Evolutionary conservation across 1,140 invertebrate genomes (phyloP).

Genomic region (Orchestia grillus): DNA sequence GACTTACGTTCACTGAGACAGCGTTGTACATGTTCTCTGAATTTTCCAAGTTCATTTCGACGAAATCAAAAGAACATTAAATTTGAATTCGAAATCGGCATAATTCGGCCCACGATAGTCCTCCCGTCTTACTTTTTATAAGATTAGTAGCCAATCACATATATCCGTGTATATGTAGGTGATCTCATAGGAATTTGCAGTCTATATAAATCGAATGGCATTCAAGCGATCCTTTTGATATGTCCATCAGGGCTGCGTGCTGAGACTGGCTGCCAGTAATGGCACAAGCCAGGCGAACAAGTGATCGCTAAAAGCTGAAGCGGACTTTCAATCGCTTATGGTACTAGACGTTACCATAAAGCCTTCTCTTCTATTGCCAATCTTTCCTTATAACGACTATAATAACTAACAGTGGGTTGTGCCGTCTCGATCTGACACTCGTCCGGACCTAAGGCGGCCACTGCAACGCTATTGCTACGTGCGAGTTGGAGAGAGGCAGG

Average conservation of each 20-base stretch:
- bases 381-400: constrained; percentile 53
- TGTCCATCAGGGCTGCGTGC: background rate
- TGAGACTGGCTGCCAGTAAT: background rate
- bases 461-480: background rate
- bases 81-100: too few relatives aligned
- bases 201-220: constrained; percentile 47
- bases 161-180: constrained; percentile 34
- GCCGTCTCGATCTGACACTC: background rate
- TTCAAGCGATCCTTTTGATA: constrained; percentile 18
- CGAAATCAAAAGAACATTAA: too few relatives aligned
- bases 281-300: background rate
- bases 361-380: constrained; percentile 52
- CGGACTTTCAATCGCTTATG: constrained; percentile 35
- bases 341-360: constrained; percentile 51
- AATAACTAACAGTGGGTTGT: constrained; percentile 40
- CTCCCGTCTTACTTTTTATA: background rate
- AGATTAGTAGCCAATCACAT: constrained; percentile 41
- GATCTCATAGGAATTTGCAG: constrained; percentile 51
- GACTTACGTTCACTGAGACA: too few relatives aligned
- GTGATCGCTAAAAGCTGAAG: background rate
- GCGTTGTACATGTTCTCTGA: too few relatives aligned
- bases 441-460: background rate
- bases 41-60: too few relatives aligned
- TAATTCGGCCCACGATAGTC: background rate
- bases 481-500: background rate